A percentile compares a stretch with the other conserved stretches of the same genome.
phyloP scores from a whole-genome alignment of 2,797 vertebrate species.

The Pelochelys cantorii region DNA sequence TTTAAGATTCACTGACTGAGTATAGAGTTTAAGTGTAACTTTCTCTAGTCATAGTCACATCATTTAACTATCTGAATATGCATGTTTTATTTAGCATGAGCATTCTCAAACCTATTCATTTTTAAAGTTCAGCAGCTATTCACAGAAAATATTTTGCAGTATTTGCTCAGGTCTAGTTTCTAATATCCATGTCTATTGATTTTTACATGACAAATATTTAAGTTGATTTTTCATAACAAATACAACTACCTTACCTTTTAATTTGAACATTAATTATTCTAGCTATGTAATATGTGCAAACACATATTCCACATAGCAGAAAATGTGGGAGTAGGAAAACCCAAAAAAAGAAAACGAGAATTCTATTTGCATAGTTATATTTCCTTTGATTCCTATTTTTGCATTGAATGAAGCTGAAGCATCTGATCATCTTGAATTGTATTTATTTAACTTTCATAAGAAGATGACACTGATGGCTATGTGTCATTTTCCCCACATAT shows the following conservation, averaged over 20 bases:
- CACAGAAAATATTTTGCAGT: background rate
- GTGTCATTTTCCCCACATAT: background rate
- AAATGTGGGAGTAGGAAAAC: background rate
- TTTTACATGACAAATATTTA: background rate
- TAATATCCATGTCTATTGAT: background rate
- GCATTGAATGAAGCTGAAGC: background rate
- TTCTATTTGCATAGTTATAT: background rate
- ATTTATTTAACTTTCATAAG: background rate
- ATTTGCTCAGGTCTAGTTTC: background rate
- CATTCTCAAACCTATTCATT: background rate
- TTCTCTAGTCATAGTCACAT: background rate
- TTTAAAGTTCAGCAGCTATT: background rate
- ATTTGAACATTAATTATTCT: background rate
- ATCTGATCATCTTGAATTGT: background rate
- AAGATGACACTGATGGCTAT: background rate
- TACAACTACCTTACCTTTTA: background rate
- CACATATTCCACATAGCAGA: background rate
- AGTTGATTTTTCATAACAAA: background rate
- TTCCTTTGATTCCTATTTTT: background rate
- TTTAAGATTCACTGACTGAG: background rate
- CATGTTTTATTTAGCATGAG: background rate
- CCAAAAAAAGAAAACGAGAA: fast-evolving
- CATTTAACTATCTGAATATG: background rate
- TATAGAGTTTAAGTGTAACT: background rate
- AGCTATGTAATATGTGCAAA: background rate